Evolutionary conservation across 1,140 invertebrate species (phyloP), one percentile per base, ranked within the genome.

Genomic region (Bombus fervidus): DNA sequence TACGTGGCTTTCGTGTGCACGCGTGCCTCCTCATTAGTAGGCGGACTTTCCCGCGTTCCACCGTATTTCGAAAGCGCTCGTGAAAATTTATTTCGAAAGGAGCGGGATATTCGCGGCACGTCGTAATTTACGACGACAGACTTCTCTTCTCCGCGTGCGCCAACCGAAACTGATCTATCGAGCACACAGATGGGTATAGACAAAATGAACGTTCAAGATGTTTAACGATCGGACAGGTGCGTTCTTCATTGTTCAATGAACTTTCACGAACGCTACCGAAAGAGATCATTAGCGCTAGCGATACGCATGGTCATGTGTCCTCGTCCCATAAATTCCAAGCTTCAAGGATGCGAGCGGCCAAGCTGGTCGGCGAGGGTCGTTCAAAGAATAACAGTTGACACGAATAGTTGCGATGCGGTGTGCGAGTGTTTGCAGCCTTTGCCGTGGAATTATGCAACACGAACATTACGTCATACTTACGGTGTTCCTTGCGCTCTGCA

Each of bases 291-390:
- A 85, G 47, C 66, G 37, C 34, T 80, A 73, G 25, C 13, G 39
- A n/a, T 41, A n/a, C 57, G 81, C 78, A 59, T 28, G 28, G 13
- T 81, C 79, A 73, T 71, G 31, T 83, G 91, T 85, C 92, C 92
- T 93, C 91, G 92, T 93, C 79, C 92, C 85, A 93, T 89, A 93
- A 93, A 93, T 92, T 92, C 89, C 86, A 88, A 8, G 80, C 76
- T 79, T 89, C 91, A 92, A 93, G 91, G 91, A 93, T 92, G 66
- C 75, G 69, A 88, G 68, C 39, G 68, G 59, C 31, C 72, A 79
- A 73, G 62, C 83, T 62, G 79, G 59, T 78, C 62, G 74, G 69
- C 74, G 83, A 90, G 88, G 89, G 83, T 88, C 83, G 86, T 86
- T 85, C 77, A 82, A 85, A 82, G 91, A 92, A 91, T 91, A 91